phyloP scores from a whole-genome alignment of 2,888 invertebrate species.

The Thelaira solivaga region DNA sequence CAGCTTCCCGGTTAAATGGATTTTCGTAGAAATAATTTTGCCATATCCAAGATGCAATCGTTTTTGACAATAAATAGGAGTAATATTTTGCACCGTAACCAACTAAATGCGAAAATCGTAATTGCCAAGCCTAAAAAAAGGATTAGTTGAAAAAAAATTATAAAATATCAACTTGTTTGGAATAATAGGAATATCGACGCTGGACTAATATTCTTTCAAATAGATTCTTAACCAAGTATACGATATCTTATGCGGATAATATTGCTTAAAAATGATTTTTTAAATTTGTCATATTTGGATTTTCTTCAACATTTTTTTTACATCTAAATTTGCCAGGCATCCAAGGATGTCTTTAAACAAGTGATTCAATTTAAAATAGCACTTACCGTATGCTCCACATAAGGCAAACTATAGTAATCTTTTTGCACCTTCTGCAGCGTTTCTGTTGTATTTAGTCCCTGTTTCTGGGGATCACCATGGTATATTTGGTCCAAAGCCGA shows the following conservation, averaged over 20 bases:
- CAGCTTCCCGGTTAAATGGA: slow-evolving; percentile 87
- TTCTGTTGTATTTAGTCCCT: slow-evolving; percentile 81
- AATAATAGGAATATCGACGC: no score
- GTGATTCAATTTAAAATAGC: background rate
- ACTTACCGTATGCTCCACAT: slow-evolving; percentile 89
- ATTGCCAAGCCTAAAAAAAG: slow-evolving; percentile 90
- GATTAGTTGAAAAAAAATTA: no score
- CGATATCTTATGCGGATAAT: no score
- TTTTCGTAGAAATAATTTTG: slow-evolving; percentile 87
- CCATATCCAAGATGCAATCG: slow-evolving; percentile 96
- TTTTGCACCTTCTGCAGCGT: slow-evolving; percentile 86
- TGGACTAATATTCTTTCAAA: no score
- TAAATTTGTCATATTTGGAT: no score
- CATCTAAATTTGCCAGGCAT: no score
- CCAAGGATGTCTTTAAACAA: no score
- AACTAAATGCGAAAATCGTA: slow-evolving; percentile 96
- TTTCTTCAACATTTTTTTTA: no score
- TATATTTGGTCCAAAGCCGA: slow-evolving; percentile 94
- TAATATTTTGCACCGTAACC: slow-evolving; percentile 99
- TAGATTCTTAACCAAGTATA: no score
- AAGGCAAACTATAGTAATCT: slow-evolving; percentile 90
- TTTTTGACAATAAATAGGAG: slow-evolving; percentile 95
- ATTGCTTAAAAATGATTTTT: no score
- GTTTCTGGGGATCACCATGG: slow-evolving; percentile 79
- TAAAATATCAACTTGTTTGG: no score